Conservation (phyloP, 2,113 vertebrate species). For the Pygoscelis antarcticus region DNA sequence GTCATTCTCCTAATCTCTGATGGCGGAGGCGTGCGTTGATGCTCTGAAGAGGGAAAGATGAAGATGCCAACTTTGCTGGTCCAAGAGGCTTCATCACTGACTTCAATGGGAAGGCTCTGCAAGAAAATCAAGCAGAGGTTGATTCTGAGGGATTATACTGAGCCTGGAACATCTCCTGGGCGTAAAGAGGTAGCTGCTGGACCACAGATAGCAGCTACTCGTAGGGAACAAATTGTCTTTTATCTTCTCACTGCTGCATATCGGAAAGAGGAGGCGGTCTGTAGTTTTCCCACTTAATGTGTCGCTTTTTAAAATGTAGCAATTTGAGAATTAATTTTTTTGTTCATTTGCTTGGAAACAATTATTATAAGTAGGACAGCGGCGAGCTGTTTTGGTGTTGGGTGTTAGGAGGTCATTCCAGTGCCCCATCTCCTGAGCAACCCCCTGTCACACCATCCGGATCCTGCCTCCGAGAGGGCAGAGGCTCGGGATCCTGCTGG, state of each 20-base stretch:
- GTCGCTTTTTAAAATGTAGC: neutral
- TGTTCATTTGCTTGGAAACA: neutral
- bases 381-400: neutral
- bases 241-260: neutral
- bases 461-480: neutral
- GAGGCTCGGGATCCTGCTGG: neutral
- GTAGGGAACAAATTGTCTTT: neutral
- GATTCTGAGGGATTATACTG: neutral
- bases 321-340: neutral
- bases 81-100: neutral
- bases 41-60: neutral
- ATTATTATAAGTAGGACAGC: neutral
- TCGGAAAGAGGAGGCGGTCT: rapidly evolving
- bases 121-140: neutral
- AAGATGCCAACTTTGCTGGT: neutral
- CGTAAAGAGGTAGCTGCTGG: neutral
- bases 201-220: neutral
- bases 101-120: neutral
- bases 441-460: neutral
- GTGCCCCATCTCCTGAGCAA: neutral
- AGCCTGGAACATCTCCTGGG: neutral
- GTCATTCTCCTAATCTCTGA: neutral
- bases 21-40: rapidly evolving
- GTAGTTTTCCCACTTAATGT: neutral
- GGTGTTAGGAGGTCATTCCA: neutral